Evolutionary conservation across 92 coral and sea anemone species (phyloP), one percentile per base, ranked within the genome.

Genomic region (Zoanthus solanderi): DNA sequence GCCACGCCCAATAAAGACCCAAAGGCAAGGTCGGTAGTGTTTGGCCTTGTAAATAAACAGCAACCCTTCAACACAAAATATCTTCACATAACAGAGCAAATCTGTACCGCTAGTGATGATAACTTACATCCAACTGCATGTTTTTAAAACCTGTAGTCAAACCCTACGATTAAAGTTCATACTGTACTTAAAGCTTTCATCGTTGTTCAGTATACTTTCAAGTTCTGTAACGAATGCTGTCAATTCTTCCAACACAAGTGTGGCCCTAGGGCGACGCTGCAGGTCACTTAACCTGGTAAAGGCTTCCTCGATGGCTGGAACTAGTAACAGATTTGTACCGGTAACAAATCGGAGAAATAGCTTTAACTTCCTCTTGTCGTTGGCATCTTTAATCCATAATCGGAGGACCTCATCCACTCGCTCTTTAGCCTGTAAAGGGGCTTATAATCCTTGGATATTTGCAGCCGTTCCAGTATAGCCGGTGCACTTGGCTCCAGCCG

Each of bases 181-280:
- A 23, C 23, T 65, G 71, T 65, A 65, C 75, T 71, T 71, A 32
- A 71, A 71, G 75, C 75, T 71, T 71, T 71, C 75, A 30, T 71
- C 46, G 13, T 32, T 71, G 75, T 29, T 71, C 3, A 71, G 44
- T 29, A 71, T 71, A 2, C 45, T 71, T 29, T 71, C 45, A 71
- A 71, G 46, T 15, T 71, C 45, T 71, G 44, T 29, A 17, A 32
- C 44, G 15, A 30, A 71, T 71, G 75, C 75, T 30, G 74, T 68
- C 74, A 29, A 71, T 71, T 32, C 75, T 29, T 29, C 75, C 44
- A 29, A 32, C 46, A 32, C 75, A 71, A 14, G 75, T 71, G 31
- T 71, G 75, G 46, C 13, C 37, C 30, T 31, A 32, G 75, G 75
- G 45, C 75, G 44, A 29, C 75, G 44, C 12, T 71, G 75, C 44